Evolutionary conservation across 2,888 invertebrate genomes (phyloP).

Genomic region (Julus scanicus): DNA sequence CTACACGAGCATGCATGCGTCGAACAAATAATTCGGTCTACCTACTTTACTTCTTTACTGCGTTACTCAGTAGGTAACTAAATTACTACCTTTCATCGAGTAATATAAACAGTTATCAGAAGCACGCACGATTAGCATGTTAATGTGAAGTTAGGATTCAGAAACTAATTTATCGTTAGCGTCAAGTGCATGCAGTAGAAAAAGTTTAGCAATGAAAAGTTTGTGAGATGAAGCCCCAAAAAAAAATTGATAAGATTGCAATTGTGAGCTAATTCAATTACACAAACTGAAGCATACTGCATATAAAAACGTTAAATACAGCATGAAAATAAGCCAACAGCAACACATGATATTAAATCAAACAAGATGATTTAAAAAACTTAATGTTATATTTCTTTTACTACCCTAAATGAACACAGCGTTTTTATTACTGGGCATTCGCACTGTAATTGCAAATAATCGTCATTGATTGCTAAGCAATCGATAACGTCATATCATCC

Average conservation of each 20-base stretch:
- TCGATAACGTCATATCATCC: conserved; percentile 40
- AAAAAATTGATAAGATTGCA: too few relatives aligned
- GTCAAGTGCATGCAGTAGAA: not conserved
- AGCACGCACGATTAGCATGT: not conserved
- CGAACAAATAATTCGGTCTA: not conserved
- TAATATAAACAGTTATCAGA: not conserved
- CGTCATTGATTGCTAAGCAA: not conserved
- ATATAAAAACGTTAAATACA: too few relatives aligned
- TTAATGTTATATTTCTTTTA: too few relatives aligned
- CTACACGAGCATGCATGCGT: not conserved
- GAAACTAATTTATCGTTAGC: not conserved
- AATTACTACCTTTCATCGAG: not conserved
- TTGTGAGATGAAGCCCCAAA: too few relatives aligned
- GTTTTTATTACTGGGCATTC: not conserved
- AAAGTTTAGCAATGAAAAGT: not conserved
- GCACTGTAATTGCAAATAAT: not conserved
- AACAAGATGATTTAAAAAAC: too few relatives aligned
- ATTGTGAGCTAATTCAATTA: too few relatives aligned
- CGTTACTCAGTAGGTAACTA: not conserved
- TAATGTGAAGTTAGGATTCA: not conserved
- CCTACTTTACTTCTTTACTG: not conserved
- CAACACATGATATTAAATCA: too few relatives aligned
- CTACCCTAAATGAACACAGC: not conserved
- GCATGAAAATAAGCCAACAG: too few relatives aligned
- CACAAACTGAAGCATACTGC: too few relatives aligned